Conservation (phyloP, 2,797 vertebrate genomes). For the Thripadectes ignobilis region DNA sequence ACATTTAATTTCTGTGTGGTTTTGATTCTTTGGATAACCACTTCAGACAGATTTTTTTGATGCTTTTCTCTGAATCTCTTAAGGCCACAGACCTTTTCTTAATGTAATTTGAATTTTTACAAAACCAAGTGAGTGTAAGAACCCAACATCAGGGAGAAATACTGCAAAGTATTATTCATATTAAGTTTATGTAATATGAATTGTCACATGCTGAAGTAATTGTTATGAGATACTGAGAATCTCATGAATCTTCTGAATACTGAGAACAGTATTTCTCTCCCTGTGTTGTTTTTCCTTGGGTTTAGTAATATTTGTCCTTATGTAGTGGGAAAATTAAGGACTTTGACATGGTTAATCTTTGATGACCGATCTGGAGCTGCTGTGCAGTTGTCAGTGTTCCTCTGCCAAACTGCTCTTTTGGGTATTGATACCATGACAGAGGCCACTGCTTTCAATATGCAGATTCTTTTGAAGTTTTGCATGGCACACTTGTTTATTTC, state of each 20-base stretch:
- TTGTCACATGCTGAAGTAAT: not conserved
- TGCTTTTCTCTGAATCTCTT: not conserved
- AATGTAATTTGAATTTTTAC: not conserved
- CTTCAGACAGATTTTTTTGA: not conserved
- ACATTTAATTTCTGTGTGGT: not conserved
- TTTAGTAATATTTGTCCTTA: not conserved
- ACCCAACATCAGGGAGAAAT: not conserved
- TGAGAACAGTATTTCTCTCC: not conserved
- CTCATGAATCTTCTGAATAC: no score
- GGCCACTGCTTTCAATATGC: not conserved
- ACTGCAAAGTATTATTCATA: not conserved
- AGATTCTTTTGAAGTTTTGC: not conserved
- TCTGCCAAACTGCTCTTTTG: not conserved
- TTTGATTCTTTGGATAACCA: not conserved
- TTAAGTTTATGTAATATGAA: not conserved
- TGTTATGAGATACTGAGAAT: not conserved
- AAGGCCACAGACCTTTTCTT: not conserved
- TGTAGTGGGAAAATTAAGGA: not conserved
- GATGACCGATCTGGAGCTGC: not conserved
- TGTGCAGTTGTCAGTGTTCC: not conserved
- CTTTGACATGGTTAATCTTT: not conserved
- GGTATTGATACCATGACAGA: not conserved
- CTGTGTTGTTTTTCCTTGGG: not conserved
- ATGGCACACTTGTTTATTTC: not conserved
- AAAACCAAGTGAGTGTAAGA: not conserved